Evolutionary conservation across 2,113 vertebrate genomes (phyloP).

Genomic region (Notothenia rossii): DNA sequence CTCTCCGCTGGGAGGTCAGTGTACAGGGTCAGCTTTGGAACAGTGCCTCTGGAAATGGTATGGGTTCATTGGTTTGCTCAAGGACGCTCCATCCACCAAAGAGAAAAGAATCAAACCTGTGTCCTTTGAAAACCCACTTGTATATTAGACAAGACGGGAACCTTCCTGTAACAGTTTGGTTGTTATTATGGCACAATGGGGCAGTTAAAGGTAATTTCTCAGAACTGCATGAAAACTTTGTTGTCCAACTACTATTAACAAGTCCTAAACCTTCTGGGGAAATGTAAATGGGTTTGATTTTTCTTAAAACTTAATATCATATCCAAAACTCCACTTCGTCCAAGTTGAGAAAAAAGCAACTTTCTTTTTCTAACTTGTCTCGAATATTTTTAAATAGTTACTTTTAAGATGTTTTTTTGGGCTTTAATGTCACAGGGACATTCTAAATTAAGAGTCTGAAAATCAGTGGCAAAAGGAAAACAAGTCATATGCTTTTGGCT

Average conservation of each 20-base stretch:
- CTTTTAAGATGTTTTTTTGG: conserved; percentile 20
- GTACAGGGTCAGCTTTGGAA: conserved; percentile 53
- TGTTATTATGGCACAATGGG: not conserved
- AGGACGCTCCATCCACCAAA: conserved; percentile 31
- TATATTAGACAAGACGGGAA: not conserved
- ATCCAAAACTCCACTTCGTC: conserved; percentile 36
- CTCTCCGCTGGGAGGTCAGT: conserved; percentile 47
- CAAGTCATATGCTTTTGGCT: conserved; percentile 5
- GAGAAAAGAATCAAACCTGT: conserved; percentile 28
- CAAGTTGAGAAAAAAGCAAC: not conserved
- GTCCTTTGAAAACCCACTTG: conserved; percentile 8
- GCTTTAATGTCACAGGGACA: conserved; percentile 35
- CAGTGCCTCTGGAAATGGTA: conserved; percentile 42
- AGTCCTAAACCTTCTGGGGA: conserved; percentile 19
- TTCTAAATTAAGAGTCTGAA: conserved; percentile 9
- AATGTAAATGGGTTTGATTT: conserved; percentile 34
- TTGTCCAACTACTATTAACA: conserved; percentile 14
- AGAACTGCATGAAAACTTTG: conserved; percentile 2
- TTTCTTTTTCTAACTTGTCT: not conserved
- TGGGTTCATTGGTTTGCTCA: conserved; percentile 36
- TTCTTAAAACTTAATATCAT: conserved; percentile 21
- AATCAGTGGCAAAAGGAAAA: conserved; percentile 26
- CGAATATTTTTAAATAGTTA: conserved; percentile 16
- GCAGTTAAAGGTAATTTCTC: conserved; percentile 23
- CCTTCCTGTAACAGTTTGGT: not conserved